A percentile compares a stretch with the other conserved stretches of the same genome.
Evolutionary conservation across 2,888 invertebrate species (phyloP).

Genomic region (Synergus japonicus): DNA sequence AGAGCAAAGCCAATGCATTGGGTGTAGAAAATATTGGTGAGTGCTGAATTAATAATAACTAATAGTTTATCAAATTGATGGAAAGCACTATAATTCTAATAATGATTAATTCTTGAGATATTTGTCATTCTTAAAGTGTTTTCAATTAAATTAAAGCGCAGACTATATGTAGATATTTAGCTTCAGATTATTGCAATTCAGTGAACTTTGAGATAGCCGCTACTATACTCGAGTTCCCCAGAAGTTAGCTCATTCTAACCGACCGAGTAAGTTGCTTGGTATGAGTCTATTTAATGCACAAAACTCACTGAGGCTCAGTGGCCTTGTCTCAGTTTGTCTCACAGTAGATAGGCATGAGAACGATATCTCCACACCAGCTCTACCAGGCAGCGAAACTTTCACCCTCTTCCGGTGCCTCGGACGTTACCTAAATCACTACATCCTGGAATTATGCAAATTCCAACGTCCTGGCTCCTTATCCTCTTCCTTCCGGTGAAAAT

Average conservation of each 20-base stretch:
- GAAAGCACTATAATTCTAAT: not conserved
- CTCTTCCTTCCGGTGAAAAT: slow-evolving; percentile 26
- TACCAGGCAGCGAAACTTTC: slow-evolving; percentile 31
- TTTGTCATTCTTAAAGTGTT: not conserved
- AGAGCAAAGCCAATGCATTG: slow-evolving; percentile 94
- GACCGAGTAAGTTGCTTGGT: slow-evolving; percentile 11
- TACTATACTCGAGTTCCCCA: not conserved
- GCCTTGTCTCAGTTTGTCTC: slow-evolving; percentile 30
- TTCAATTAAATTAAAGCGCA: not conserved
- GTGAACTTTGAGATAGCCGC: not conserved
- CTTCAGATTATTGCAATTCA: not conserved
- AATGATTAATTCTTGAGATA: not conserved
- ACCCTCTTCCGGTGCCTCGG: slow-evolving; percentile 36
- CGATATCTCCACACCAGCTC: slow-evolving; percentile 33
- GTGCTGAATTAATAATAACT: slow-evolving; percentile 49
- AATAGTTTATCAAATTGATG: not conserved
- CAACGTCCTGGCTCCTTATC: slow-evolving; percentile 31
- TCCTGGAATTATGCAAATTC: slow-evolving; percentile 37
- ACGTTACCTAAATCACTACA: slow-evolving; percentile 30
- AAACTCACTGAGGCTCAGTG: slow-evolving; percentile 28
- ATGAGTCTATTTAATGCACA: not conserved
- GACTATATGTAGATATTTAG: not conserved
- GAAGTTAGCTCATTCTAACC: slow-evolving; percentile 21
- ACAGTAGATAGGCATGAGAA: slow-evolving; percentile 16
- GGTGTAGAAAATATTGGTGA: slow-evolving; percentile 93